Percentiles rank a stretch among this genome's conserved stretches.
Conservation (phyloP, 2,113 vertebrate species). For the Formicarius rufipectus region DNA sequence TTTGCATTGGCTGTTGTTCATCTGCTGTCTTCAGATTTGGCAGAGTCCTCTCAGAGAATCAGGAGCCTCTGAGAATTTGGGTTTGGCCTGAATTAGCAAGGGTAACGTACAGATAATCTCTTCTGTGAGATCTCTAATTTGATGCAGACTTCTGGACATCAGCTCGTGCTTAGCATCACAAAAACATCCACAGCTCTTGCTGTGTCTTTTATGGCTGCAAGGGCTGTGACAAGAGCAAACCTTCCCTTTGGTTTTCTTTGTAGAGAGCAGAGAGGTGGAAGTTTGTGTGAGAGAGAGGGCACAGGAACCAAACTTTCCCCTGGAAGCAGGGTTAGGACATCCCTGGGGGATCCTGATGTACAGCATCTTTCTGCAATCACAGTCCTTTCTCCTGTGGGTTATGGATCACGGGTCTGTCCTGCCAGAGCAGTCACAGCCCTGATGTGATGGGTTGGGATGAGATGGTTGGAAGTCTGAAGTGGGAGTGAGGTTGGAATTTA, state of each 20-base stretch:
- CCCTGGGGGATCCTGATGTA: neutral
- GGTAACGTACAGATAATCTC: slow-evolving; percentile 13
- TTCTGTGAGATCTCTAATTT: neutral
- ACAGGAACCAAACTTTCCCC: neutral
- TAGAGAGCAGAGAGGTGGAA: neutral
- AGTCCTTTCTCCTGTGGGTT: neutral
- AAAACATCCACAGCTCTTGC: neutral
- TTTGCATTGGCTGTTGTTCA: neutral
- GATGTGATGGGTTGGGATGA: no score
- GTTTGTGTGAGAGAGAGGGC: neutral
- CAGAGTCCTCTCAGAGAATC: neutral
- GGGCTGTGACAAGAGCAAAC: neutral
- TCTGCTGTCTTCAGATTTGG: slow-evolving; percentile 15
- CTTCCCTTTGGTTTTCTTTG: neutral
- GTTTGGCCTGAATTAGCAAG: neutral
- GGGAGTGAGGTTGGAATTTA: neutral
- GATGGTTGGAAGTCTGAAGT: neutral
- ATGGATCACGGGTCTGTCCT: neutral
- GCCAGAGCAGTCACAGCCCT: neutral
- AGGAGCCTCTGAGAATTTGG: slow-evolving; percentile 17
- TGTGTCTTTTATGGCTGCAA: neutral
- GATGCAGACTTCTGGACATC: neutral
- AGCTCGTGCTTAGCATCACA: neutral
- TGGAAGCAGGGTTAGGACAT: neutral
- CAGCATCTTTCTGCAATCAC: neutral